A percentile compares a stretch with the other conserved stretches of the same genome.
Conservation (phyloP, 2,888 invertebrate genomes). For the Drosophila basisetae region DNA sequence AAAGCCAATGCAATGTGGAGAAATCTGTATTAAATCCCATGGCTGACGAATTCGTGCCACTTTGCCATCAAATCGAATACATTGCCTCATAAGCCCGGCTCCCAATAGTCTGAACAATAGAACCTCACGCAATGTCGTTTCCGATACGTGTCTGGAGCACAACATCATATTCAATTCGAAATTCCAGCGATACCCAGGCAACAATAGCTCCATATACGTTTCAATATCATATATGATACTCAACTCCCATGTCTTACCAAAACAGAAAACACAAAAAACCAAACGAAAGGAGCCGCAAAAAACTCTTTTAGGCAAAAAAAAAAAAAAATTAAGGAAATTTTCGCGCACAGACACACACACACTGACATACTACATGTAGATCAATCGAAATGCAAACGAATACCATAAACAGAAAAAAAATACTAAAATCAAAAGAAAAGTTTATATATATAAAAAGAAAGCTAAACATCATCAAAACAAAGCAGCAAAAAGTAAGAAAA, state of each 20-base stretch:
- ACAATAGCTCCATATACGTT: constrained; percentile 28
- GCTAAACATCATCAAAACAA: neutral
- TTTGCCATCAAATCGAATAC: constrained; percentile 80
- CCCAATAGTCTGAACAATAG: constrained; percentile 56
- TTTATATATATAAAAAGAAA: constrained; percentile 11
- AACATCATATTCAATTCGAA: constrained; percentile 25
- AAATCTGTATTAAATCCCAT: constrained; percentile 93
- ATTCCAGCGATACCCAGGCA: constrained; percentile 31
- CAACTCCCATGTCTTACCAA: constrained; percentile 40
- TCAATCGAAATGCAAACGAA: constrained; percentile 77
- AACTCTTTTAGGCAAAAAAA: constrained; percentile 38
- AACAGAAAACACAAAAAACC: constrained; percentile 13
- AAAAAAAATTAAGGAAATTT: constrained; percentile 38
- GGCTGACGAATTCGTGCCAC: constrained; percentile 94
- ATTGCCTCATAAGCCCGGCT: constrained; percentile 78
- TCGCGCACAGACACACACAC: constrained; percentile 48
- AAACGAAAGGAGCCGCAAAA: constrained; percentile 32
- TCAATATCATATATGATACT: constrained; percentile 42
- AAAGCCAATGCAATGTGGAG: constrained; percentile 85
- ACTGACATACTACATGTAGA: constrained; percentile 36
- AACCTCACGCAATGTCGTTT: constrained; percentile 60
- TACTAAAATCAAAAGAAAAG: constrained; percentile 36
- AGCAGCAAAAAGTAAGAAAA: constrained; percentile 16
- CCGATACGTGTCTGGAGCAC: constrained; percentile 49
- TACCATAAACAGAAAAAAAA: constrained; percentile 56